Evolutionary conservation across 64 coral and sea anemone genomes (phyloP), one percentile per base, ranked within the genome.

Genomic region (Cladopsammia gracilis): DNA sequence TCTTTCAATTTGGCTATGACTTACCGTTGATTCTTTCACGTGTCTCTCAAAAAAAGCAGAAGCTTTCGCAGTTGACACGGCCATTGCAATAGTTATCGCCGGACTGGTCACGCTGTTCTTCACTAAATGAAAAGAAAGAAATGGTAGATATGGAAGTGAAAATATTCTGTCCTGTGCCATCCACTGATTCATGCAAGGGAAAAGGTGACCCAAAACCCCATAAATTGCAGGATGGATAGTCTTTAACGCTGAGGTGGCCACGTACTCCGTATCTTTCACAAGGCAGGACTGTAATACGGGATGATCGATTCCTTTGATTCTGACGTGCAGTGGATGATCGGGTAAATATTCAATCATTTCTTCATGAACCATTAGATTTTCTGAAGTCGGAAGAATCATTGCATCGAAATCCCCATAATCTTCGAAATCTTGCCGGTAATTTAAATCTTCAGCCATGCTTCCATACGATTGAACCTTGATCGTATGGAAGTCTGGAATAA

Each of bases 311-410:
- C 52, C 52, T 54, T 11, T 54, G 52, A 54, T 54, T 54, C 52
- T 54, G 52, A 54, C 76, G 64, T 71, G 81, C 5, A 76, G 76
- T 70, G 89, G 89, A 46, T 56, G 70, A 25, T 50, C 62, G 25
- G 47, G 46, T 12, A 90, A 81, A 54, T 82, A 25, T 16, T 82
- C 56, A 60, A 90, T 51, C 14, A 74, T 25, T 45, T 90, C 89
- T 5, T 64, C 25, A 20, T 69, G 42, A 18, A 90, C 23, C 71
- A 18, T 50, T 46, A 90, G 69, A 54, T 90, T 67, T 4, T 90
- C 89, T 90, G 76, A 56, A 54, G 53, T 58, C 20, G 89, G 64
- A 82, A 48, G 81, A 47, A 90, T 26, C 76, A 90, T 90, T 19
- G 81, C 10, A 13, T 90, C 89, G 20, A 90, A 57, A 78, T 90